Percentiles rank a stretch among this genome's conserved stretches.
phyloP scores from a whole-genome alignment of 2,113 vertebrate genomes.

The Hippotragus niger region DNA sequence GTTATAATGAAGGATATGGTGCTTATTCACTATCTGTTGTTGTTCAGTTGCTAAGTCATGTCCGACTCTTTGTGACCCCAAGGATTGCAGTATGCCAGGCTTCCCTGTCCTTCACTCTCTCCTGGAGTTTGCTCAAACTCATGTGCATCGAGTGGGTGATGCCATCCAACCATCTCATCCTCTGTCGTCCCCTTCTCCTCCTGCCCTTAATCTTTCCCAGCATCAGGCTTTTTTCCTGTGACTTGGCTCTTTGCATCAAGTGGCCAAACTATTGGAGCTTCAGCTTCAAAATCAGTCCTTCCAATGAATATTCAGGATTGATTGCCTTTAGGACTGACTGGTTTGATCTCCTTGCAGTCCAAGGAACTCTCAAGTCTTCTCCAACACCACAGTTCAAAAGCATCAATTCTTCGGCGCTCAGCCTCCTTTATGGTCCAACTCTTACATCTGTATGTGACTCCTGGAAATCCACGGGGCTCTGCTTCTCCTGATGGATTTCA shows the following conservation, averaged over 20 bases:
- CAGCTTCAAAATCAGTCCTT: neutral
- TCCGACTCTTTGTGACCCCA: neutral
- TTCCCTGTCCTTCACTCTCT: neutral
- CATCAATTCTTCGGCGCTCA: neutral
- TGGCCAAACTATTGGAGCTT: neutral
- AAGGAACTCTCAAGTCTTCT: neutral
- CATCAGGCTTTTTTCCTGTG: neutral
- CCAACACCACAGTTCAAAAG: neutral
- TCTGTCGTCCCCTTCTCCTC: neutral
- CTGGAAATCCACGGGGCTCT: neutral
- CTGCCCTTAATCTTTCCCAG: neutral
- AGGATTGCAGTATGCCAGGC: neutral
- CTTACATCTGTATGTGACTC: neutral
- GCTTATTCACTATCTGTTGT: neutral
- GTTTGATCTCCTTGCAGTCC: neutral
- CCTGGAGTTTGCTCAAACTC: neutral
- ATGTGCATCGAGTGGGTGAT: neutral
- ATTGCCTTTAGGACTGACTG: neutral
- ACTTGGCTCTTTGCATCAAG: neutral
- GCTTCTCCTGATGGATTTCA: neutral
- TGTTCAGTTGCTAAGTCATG: neutral
- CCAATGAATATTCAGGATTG: neutral
- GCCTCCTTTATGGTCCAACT: neutral
- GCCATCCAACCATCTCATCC: neutral
- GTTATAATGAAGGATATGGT: neutral